phyloP scores from a whole-genome alignment of 2,113 vertebrate species.

The Rhagologus leucostigma region DNA sequence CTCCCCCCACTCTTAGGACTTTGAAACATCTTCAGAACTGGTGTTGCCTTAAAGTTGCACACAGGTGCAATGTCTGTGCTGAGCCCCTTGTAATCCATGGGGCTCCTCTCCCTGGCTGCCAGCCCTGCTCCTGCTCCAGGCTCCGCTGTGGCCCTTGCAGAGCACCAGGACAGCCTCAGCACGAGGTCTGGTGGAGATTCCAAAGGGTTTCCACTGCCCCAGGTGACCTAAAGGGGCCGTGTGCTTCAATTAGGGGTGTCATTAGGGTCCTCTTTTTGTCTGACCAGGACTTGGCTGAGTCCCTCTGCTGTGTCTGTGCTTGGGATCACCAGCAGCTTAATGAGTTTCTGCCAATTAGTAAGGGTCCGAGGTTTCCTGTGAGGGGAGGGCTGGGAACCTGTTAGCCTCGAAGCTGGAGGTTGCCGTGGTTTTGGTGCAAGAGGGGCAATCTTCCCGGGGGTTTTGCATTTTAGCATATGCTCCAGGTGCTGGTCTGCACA shows the following conservation, averaged over 20 bases:
- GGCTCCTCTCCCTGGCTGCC: neutral
- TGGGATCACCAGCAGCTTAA: neutral
- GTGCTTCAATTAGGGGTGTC: neutral
- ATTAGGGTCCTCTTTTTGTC: neutral
- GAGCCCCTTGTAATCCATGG: neutral
- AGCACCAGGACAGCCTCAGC: neutral
- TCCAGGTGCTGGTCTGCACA: neutral
- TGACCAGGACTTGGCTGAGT: neutral
- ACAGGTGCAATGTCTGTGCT: neutral
- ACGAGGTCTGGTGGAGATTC: neutral
- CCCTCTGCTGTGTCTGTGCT: neutral
- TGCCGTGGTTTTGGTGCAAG: neutral
- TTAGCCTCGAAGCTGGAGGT: neutral
- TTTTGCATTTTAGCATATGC: neutral
- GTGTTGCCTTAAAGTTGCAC: constrained; percentile 11
- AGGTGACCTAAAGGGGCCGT: neutral
- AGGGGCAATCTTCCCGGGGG: neutral
- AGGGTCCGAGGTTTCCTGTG: neutral
- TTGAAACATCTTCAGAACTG: neutral
- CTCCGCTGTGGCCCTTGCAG: neutral
- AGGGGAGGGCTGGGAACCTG: neutral
- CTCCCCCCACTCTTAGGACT: neutral
- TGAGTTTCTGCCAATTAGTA: neutral
- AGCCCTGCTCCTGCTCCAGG: neutral
- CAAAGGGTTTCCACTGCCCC: neutral